These are phyloP conservation scores for Mustelus asterias DNA, from an alignment of 2,113 vertebrate species.

Conservation along the genomic window DNA sequence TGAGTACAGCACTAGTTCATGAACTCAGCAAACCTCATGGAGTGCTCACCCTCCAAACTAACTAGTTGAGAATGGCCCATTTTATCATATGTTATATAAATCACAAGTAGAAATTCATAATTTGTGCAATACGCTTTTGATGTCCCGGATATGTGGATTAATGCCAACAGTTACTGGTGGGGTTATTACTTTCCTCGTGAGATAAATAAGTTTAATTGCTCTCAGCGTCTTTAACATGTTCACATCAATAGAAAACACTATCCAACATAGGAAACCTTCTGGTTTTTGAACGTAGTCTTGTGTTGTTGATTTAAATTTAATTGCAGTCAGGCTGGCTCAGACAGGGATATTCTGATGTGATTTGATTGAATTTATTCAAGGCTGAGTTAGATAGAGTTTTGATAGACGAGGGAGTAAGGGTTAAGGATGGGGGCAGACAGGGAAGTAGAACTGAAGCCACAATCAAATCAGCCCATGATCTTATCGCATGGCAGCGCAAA, in stretches of 20 bases:
- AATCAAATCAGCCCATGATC: too few species aligned
- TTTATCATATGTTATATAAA: background rate
- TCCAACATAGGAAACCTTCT: background rate
- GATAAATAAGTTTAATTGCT: conserved; percentile 18
- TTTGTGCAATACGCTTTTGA: background rate
- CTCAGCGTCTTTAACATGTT: background rate
- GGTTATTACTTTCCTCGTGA: background rate
- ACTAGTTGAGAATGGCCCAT: background rate
- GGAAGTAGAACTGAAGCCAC: too few species aligned
- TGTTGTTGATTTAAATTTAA: conserved; percentile 11
- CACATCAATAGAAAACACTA: conserved; percentile 7
- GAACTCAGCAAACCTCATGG: background rate
- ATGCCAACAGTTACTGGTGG: background rate
- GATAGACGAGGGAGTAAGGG: too few species aligned
- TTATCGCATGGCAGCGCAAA: too few species aligned
- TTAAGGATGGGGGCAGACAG: too few species aligned
- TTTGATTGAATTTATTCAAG: background rate
- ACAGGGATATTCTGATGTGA: background rate
- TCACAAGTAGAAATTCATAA: background rate
- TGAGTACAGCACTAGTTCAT: background rate
- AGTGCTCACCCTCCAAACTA: background rate
- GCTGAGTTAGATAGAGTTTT: too few species aligned
- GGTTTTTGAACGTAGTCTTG: background rate
- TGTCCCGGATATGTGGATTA: background rate
- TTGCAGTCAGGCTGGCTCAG: background rate